Base-by-base conservation (phyloP, 1,140 invertebrate genomes). In the Brachionus sp. region DNA sequence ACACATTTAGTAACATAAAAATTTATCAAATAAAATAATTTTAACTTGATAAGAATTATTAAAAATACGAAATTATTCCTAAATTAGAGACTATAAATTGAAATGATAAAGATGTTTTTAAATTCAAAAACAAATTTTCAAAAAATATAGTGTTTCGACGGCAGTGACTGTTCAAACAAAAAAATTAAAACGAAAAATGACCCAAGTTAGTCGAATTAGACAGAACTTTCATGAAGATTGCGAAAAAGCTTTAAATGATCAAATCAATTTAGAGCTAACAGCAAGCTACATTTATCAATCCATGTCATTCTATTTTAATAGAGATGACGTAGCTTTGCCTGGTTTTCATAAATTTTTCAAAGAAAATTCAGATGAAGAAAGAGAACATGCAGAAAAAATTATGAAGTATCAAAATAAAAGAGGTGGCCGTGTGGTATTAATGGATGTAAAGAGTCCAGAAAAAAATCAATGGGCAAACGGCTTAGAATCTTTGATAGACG, bases 391-490 rank as follows among this genome's bases (percentile, higher is more conserved):
- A 0, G 91, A 92, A 88, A 92, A 90, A 84, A 87, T 93, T 10
- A 93, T 95, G 90, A 91, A 91, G 73, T 95, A 95, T 87, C 91
- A 93, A 88, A 95, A 94, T 87, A 92, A 93, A 86, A 89, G 95
- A 37, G 95, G 95, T 5, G 94, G 82, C 13, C 50, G 50, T 70
- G 16, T 70, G 23, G 39, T 70, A 10, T 46, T 70, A 29, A 35
- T 23, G 16, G 64, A 83, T 70, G 42, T 83, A 19, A 70, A 83
- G 35, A 39, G 37, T 35, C 82, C 82, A 46, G 50, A 83, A 57
- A 70, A 46, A 50, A 23, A 16, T 44, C 29, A 68, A 37, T 83
- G 82, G 82, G 29, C 13, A 9, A 68, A 44, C 9, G 39, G 37
- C 12, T 37, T 83, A 12, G 64, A 83, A 19, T 53, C 66, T 12